Percentiles rank a stretch among this genome's conserved stretches.
Evolutionary conservation across 1,140 invertebrate genomes (phyloP).

Genomic region (Drosophila obscura): DNA sequence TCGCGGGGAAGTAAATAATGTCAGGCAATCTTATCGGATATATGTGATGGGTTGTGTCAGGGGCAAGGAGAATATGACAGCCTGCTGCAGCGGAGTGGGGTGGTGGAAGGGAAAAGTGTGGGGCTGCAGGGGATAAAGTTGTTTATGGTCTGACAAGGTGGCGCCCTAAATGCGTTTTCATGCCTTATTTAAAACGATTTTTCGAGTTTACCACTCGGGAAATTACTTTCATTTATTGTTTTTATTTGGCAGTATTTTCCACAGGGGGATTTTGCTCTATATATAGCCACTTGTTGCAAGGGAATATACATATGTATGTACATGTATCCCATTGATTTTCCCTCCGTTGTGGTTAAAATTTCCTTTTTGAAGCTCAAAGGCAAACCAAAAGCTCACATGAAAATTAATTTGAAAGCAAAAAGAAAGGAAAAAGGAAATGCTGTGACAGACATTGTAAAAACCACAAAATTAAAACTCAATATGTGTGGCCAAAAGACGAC

Average conservation of each 20-base stretch:
- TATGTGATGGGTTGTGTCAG: not conserved
- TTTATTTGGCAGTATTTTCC: slow-evolving; percentile 25
- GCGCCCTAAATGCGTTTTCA: slow-evolving; percentile 72
- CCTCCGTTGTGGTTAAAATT: slow-evolving; percentile 14
- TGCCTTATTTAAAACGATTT: slow-evolving; percentile 81
- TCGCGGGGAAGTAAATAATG: slow-evolving; percentile 60
- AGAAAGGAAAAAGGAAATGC: not conserved
- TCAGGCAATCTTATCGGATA: slow-evolving; percentile 38
- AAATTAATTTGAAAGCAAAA: slow-evolving; percentile 29
- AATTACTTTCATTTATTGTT: slow-evolving; percentile 70
- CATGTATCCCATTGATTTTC: too few relatives aligned
- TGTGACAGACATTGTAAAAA: slow-evolving; percentile 3
- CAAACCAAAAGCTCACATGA: slow-evolving; percentile 29
- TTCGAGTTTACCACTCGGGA: slow-evolving; percentile 58
- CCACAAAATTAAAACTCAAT: slow-evolving; percentile 56
- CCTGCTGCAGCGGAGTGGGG: not conserved
- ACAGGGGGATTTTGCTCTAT: slow-evolving; percentile 19
- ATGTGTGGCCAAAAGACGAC: slow-evolving; percentile 28
- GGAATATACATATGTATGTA: too few relatives aligned
- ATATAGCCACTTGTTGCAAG: slow-evolving; percentile 40
- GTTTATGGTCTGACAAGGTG: slow-evolving; percentile 55
- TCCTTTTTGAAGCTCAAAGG: slow-evolving; percentile 41
- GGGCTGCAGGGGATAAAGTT: slow-evolving; percentile 35
- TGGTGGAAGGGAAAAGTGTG: not conserved
- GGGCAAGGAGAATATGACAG: slow-evolving; percentile 13